Evolutionary conservation across 2,888 invertebrate genomes (phyloP).

Genomic region (Meta bourneti): DNA sequence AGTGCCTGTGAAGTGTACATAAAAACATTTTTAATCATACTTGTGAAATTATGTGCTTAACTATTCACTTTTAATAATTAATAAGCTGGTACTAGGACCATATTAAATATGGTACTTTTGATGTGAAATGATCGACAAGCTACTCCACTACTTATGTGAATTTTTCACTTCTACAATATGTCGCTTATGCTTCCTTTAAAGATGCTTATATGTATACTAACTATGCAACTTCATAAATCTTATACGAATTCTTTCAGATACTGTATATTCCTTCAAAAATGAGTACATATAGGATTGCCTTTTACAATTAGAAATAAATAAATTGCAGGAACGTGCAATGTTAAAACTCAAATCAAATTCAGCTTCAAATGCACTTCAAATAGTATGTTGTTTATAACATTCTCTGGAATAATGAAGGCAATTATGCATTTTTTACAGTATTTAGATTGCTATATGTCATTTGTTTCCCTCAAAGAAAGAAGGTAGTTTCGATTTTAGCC

Average conservation of each 20-base stretch:
- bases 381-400: not conserved
- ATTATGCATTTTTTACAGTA: not conserved
- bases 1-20: constrained; percentile 35
- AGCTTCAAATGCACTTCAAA: not conserved
- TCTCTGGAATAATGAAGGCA: not conserved
- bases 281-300: not conserved
- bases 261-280: not conserved
- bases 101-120: not conserved
- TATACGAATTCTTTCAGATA: not conserved
- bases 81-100: not conserved
- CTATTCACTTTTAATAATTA: not conserved
- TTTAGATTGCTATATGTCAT: not conserved
- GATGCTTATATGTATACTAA: not conserved
- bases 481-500: too few species aligned
- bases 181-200: not conserved
- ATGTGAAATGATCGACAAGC: not conserved
- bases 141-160: not conserved
- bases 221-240: not conserved
- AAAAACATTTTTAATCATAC: not conserved
- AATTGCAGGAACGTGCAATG: not conserved
- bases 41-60: not conserved
- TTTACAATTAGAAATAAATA: not conserved
- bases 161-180: not conserved
- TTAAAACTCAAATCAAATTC: not conserved
- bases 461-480: too few species aligned